Evolutionary conservation across 1,140 invertebrate genomes (phyloP).

Genomic region (Drosophila ironensis): DNA sequence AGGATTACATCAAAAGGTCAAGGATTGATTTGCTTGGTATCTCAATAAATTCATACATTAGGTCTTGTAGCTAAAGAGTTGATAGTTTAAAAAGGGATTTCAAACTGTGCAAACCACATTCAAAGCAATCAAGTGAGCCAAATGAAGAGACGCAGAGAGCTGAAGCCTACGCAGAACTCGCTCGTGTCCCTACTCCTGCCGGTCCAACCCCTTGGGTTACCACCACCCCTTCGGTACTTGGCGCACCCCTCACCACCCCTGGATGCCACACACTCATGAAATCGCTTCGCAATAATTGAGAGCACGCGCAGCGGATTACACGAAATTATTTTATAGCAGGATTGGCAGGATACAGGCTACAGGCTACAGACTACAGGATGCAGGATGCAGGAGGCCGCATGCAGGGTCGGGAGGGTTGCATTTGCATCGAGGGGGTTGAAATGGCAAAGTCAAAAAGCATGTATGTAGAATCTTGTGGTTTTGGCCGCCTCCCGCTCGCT

Average conservation of each 20-base stretch:
- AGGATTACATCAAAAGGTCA: too few species aligned
- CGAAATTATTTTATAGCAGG: constrained; percentile 61
- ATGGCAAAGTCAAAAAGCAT: constrained; percentile 50
- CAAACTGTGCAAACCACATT: too few species aligned
- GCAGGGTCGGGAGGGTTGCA: constrained; percentile 23
- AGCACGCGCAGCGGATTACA: constrained; percentile 71
- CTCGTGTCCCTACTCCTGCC: not conserved
- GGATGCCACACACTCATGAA: constrained; percentile 6
- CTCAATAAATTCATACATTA: too few species aligned
- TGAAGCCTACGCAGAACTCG: too few species aligned
- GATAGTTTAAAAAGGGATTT: too few species aligned
- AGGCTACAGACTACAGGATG: not conserved
- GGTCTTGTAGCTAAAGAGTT: too few species aligned
- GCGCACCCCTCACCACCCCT: not conserved
- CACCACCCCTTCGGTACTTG: not conserved
- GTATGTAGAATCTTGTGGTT: constrained; percentile 15
- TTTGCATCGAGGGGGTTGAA: constrained; percentile 9
- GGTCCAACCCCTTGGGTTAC: not conserved
- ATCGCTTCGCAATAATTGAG: constrained; percentile 68
- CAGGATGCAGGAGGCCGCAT: too few species aligned
- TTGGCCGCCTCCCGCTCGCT: not conserved
- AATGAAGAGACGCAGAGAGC: too few species aligned
- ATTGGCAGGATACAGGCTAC: not conserved
- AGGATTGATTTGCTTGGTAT: too few species aligned
- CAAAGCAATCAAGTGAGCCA: too few species aligned